Evolutionary conservation across 2,888 invertebrate genomes (phyloP), one percentile per base, ranked within the genome.

Genomic region (Metacarcinus magister): DNA sequence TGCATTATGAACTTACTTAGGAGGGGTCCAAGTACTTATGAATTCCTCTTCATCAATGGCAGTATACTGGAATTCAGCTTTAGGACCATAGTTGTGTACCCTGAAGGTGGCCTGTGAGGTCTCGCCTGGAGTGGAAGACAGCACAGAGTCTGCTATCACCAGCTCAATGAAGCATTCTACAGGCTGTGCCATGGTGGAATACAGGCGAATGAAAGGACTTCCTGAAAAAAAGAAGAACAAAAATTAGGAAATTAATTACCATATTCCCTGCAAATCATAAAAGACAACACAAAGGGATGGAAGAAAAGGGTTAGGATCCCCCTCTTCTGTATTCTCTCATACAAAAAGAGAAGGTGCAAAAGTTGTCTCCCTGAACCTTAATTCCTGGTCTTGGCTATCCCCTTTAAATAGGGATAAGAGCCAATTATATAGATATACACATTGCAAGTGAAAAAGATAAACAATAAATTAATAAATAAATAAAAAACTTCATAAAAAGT

Each of bases 61-160:
- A 10, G 67, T 46, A 90, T 82, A 94, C 28, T 43, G 28, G 60
- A 96, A 96, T 28, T 67, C 28, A n/a, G 96, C 96, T 46, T 75
- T 92, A n/a, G 96, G 96, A 16, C 96, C 96, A 67, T 48, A 96
- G 92, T 96, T 96, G 67, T 90, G 32, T 16, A 94, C 94, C 48
- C 82, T 39, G 48, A 94, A 96, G 39, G 46, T 46, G 75, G 94
- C 94, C 75, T n/a, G 13, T 48, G 92, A 48, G n/a, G 32, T 44
- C 54, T 94, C n/a, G 2, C 96, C 96, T 2, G 96, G 67, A 46
- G 13, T 44, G 19, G 96, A 92, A 4, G 67, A 44, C 54, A 96
- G 46, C 48, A 54, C 92, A 23, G 96, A 96, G 44, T 89, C 48
- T 75, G 94, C 82, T 8, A 92, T 16, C 92, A 94, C 32, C 32